Evolutionary conservation across 1,140 invertebrate species (phyloP), one percentile per base, ranked within the genome.

Genomic region (Phocides pigmalion): DNA sequence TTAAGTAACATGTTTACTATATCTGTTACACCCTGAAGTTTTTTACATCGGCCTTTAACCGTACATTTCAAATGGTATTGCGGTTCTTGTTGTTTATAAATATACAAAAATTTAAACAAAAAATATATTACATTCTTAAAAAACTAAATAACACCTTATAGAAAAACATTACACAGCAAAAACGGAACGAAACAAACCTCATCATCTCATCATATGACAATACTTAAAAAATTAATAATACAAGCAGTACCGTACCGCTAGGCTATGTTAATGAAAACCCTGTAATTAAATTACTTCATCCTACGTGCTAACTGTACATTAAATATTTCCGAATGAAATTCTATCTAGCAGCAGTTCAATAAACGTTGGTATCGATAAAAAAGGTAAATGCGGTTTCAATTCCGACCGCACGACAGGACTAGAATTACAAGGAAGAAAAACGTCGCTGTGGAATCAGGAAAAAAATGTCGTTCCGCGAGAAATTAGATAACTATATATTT

Each of bases 371-470:
- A 17, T 42, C 53, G 53, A 68, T 61, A 70, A 72, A 77, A 82
- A 79, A 76, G 71, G 56, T 68, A 72, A 58, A 72, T 74, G 68
- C 50, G 70, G 65, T 72, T 62, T 70, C 72, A 53, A 72, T 74
- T 65, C 61, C 53, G 44, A 74, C 72, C 70, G 59, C 71, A 75
- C 70, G 58, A 25, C 49, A 44, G 49, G 73, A 73, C 64, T 70
- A 58, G 64, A 51, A 79, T 79, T 79, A 82, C 75, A 76, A 79
- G 74, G 76, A 79, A 82, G 67, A 70, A 76, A 73, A 72, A 46
- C 58, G 54, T 68, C 50, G 56, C 25, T 49, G 66, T 63, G 49
- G 61, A 56, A 71, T 65, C 56, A 22, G 51, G 56, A 66, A 66
- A 66, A 39, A 56, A 56, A 56, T 20, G 19, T 39, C 12, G 35